Base-by-base conservation (phyloP, 35 echinoderm and acorn worm species). In the Lytechinus pictus region DNA sequence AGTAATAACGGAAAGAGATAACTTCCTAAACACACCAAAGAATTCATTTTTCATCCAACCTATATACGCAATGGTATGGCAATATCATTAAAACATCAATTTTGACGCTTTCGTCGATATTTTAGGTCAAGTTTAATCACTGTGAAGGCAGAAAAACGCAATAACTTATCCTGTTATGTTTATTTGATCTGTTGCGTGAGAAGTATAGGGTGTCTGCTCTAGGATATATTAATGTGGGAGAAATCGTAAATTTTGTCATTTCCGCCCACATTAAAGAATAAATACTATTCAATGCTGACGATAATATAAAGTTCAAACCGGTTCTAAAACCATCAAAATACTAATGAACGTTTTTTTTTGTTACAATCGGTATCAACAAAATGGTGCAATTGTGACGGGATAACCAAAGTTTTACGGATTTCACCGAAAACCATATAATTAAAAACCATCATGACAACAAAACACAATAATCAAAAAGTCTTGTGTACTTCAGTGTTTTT, bases 161-260 rank as follows among this genome's bases (percentile, higher is more conserved):
- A 19, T 24, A 24, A 24, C 19, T 79, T 79, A 5, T 79, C 21
- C 66, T 24, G 7, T 79, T 79, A 7, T 71, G 19, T 79, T 79
- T 79, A 79, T 72, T 72, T 72, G 13, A 1, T 72, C 12, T 24
- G 19, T 79, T 79, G 66, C 21, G 19, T 79, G 66, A 79, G 4
- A 79, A 79, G 6, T 19, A 66, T 14, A n/a, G 16, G n/a, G 66
- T 79, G 66, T 79, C 19, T 14, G 66, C 21, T 16, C 8, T 79
- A 24, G 66, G 19, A n/a, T 24, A 79, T 24, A 24, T 24, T 44
- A 44, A 44, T 79, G 66, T 24, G 66, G 66, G 66, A 79, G 66
- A 79, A 79, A 79, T 79, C 66, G 66, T 79, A 79, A 79, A 79
- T 79, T 14, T n/a, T 79, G 66, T 79, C 14, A 79, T 79, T 79